Conservation (phyloP, 2,113 vertebrate genomes). For the Myrmecobius fasciatus region DNA sequence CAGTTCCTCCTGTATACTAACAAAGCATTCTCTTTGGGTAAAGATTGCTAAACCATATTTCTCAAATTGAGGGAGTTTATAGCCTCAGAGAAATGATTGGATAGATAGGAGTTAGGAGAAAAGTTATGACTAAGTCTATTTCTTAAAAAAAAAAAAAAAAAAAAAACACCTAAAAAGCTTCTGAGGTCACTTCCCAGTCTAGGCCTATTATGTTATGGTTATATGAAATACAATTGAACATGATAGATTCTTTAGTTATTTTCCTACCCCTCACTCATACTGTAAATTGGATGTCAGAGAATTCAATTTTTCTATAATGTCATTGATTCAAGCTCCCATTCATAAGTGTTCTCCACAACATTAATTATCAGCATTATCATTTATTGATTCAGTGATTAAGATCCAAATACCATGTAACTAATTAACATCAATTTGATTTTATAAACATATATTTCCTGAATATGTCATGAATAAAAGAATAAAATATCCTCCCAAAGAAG, state of each 20-base stretch:
- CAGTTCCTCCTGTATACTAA: conserved; percentile 21
- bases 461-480: too few species aligned
- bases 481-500: too few species aligned
- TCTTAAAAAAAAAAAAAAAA: not conserved
- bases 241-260: not conserved
- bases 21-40: conserved; percentile 18
- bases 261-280: not conserved
- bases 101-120: conserved; percentile 1
- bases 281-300: too few species aligned
- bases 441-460: too few species aligned
- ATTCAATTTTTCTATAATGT: too few species aligned
- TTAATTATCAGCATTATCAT: too few species aligned
- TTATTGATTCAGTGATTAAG: too few species aligned
- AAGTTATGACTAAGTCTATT: not conserved
- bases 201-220: not conserved
- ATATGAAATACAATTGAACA: not conserved
- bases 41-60: conserved; percentile 7
- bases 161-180: too few species aligned
- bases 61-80: not conserved
- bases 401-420: too few species aligned
- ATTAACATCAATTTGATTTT: too few species aligned
- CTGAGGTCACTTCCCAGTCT: not conserved
- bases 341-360: too few species aligned
- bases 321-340: too few species aligned
- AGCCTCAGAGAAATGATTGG: not conserved